A percentile compares a stretch with the other conserved stretches of the same genome.
Conservation (phyloP, 2,797 vertebrate genomes). For the Hylomyscus alleni region DNA sequence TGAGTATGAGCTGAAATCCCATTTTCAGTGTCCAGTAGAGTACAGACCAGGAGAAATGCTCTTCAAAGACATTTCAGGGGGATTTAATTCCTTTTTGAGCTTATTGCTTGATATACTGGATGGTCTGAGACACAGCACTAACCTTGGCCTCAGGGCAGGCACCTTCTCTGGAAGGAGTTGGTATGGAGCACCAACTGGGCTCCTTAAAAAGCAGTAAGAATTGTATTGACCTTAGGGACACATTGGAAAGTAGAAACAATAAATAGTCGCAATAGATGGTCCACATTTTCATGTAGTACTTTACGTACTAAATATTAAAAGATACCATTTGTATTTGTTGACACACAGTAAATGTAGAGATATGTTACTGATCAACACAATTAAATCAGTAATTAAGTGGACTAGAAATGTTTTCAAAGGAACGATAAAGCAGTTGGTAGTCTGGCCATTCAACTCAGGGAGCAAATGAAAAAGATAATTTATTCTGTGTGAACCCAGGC, state of each 20-base stretch:
- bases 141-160: not conserved
- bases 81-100: not conserved
- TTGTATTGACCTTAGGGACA: not conserved
- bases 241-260: not conserved
- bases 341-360: not conserved
- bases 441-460: not conserved
- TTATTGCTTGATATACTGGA: not conserved
- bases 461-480: not conserved
- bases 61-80: not conserved
- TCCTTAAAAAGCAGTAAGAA: not conserved
- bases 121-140: not conserved
- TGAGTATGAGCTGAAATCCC: not conserved
- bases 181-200: not conserved
- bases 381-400: constrained; percentile 1
- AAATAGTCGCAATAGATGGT: not conserved
- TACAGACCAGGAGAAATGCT: not conserved
- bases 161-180: not conserved
- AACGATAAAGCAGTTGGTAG: not conserved
- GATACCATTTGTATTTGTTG: not conserved
- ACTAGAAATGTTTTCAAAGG: constrained; percentile 14
- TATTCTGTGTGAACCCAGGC: not conserved
- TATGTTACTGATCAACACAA: not conserved
- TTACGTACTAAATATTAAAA: constrained; percentile 30
- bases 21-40: not conserved
- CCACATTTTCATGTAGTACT: not conserved